phyloP scores from a whole-genome alignment of 2,113 vertebrate species.

The Budorcas taxicolor region DNA sequence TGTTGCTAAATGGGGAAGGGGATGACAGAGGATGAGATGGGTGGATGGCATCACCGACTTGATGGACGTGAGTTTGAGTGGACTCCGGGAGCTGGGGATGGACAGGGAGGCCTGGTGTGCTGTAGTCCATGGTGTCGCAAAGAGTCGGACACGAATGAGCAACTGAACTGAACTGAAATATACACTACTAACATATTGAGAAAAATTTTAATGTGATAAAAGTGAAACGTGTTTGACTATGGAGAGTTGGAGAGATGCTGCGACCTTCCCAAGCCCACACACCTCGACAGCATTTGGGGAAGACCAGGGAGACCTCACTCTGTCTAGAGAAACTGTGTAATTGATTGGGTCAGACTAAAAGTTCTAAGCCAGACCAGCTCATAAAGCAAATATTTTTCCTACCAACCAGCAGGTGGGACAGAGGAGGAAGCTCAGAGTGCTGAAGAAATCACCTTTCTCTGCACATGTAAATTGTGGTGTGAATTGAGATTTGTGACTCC shows the following conservation, averaged over 20 bases:
- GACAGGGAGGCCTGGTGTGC: background rate
- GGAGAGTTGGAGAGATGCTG: background rate
- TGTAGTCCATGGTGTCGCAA: accelerated
- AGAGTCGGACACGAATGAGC: background rate
- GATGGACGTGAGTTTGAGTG: background rate
- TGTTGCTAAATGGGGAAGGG: background rate
- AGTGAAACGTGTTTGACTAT: background rate
- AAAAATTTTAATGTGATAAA: background rate
- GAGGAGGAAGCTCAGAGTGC: background rate
- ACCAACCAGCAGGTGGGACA: background rate
- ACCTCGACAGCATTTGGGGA: background rate
- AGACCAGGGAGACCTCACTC: background rate
- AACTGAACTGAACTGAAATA: background rate
- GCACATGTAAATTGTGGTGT: background rate
- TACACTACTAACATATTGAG: background rate
- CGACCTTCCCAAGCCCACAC: background rate
- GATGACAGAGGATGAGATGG: background rate
- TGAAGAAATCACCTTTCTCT: background rate
- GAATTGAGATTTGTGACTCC: background rate
- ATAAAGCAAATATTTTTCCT: background rate
- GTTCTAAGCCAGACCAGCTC: background rate
- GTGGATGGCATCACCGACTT: background rate
- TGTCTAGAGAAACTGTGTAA: background rate
- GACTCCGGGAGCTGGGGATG: background rate
- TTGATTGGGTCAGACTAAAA: background rate